Base-by-base conservation (phyloP, 2,888 invertebrate species). In the Morpho deidamia region DNA sequence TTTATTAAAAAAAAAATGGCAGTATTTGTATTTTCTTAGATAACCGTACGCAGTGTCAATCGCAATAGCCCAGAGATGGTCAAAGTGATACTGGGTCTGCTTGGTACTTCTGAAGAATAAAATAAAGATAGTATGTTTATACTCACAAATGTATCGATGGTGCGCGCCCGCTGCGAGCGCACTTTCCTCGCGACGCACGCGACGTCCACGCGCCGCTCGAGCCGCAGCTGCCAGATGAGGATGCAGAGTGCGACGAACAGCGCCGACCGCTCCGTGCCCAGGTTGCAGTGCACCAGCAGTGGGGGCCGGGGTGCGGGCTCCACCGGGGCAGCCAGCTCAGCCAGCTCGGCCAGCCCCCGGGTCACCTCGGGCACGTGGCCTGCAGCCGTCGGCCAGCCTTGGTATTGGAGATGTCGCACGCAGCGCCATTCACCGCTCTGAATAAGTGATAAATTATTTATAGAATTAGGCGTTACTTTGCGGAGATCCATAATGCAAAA, bases 361-460 rank as follows among this genome's bases (percentile, higher is more conserved):
- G 96, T 96, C 50, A 96, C 96, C 85, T 96, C 96, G 61, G 96
- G 96, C 78, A 97, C 96, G 90, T 95, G 95, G 43, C 95, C 96
- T 68, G 95, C 94, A 59, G 96, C 96, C 54, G 96, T 96, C 41
- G 96, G 96, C 97, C 97, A 97, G 53, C 96, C 97, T 75, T 96
- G 95, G 85, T 97, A 97, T 83, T 97, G 97, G 77, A 96, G 94
- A 76, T 97, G 97, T 49, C 94, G 94, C 14, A 95, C 96, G 66
- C 91, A 91, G 58, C 92, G 91, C 65, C 91, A 94, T 66, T 95
- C 94, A 50, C 95, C 95, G 69, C 93, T 94, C 91, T 96, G 80
- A 8, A 33, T 41, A 3, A 9, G 11, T 14, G 23, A 23, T 23
- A 23, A 23, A 23, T 23, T 23, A 23, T 23, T 14, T 14, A 2